Conservation (phyloP, 1,140 invertebrate species). For the Triops longicaudatus region DNA sequence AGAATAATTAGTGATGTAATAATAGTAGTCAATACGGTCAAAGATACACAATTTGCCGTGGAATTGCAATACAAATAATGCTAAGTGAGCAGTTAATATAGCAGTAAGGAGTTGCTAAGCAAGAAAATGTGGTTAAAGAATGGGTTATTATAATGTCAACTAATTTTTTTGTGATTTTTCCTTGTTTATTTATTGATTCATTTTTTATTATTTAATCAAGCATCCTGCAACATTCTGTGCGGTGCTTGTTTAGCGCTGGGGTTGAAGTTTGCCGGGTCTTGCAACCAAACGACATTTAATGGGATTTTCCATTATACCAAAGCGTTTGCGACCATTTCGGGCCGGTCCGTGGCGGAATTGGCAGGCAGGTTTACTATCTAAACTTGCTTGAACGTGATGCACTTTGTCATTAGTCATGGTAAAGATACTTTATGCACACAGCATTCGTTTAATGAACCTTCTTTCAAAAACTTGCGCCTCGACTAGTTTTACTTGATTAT, state of each 20-base stretch:
- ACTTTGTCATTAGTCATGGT: constrained; percentile 72
- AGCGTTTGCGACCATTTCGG: constrained; percentile 54
- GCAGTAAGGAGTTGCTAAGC: too few relatives aligned
- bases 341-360: constrained; percentile 67
- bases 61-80: too few relatives aligned
- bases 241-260: constrained; percentile 91
- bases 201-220: constrained; percentile 81
- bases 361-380: constrained; percentile 84
- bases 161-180: too few relatives aligned
- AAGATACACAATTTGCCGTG: too few relatives aligned
- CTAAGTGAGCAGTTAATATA: too few relatives aligned
- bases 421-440: constrained; percentile 34
- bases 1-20: background rate
- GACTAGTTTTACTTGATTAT: too few relatives aligned
- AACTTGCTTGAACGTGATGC: constrained; percentile 72
- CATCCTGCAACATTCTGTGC: constrained; percentile 90
- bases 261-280: constrained; percentile 85
- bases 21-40: too few relatives aligned
- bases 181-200: too few relatives aligned
- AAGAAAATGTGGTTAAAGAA: too few relatives aligned
- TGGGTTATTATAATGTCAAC: too few relatives aligned
- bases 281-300: constrained; percentile 68
- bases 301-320: constrained; percentile 59
- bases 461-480: too few relatives aligned
- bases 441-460: too few relatives aligned